Evolutionary conservation across 1,140 invertebrate genomes (phyloP).

Genomic region (Oryzaephilus surinamensis): DNA sequence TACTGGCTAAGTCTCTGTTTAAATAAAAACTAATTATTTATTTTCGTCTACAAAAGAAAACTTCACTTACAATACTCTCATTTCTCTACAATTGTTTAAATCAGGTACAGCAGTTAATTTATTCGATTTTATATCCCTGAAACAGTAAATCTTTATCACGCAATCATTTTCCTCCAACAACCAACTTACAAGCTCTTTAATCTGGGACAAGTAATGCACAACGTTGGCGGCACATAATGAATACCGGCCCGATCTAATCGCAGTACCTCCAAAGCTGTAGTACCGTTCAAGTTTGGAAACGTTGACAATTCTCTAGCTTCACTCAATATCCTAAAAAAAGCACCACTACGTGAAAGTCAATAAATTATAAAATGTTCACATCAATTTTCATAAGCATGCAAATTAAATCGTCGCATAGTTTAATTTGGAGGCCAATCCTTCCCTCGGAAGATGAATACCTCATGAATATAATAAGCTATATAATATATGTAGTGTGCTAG

Average conservation of each 20-base stretch:
- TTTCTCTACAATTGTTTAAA: constrained; percentile 59
- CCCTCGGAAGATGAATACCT: no score
- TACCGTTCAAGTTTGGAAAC: constrained; percentile 76
- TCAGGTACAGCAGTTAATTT: constrained; percentile 58
- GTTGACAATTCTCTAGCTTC: constrained; percentile 65
- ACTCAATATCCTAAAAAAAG: constrained; percentile 61
- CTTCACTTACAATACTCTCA: constrained; percentile 78
- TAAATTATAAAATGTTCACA: constrained; percentile 2
- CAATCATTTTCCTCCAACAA: background rate
- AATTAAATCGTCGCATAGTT: background rate
- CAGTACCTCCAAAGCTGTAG: constrained; percentile 63
- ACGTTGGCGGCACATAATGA: constrained; percentile 51
- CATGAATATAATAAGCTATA: no score
- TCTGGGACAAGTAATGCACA: constrained; percentile 68
- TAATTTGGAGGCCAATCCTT: background rate
- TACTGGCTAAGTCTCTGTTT: constrained; percentile 77
- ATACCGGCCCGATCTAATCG: constrained; percentile 73
- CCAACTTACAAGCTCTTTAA: constrained; percentile 79
- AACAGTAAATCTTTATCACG: constrained; percentile 25
- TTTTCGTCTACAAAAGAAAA: background rate
- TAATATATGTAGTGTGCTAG: no score
- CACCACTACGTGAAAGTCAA: constrained; percentile 17
- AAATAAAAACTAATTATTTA: constrained; percentile 2
- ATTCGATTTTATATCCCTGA: constrained; percentile 78
- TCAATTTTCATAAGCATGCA: no score